phyloP scores from a whole-genome alignment of 2,113 vertebrate species.

The Pyxicephalus adspersus region DNA sequence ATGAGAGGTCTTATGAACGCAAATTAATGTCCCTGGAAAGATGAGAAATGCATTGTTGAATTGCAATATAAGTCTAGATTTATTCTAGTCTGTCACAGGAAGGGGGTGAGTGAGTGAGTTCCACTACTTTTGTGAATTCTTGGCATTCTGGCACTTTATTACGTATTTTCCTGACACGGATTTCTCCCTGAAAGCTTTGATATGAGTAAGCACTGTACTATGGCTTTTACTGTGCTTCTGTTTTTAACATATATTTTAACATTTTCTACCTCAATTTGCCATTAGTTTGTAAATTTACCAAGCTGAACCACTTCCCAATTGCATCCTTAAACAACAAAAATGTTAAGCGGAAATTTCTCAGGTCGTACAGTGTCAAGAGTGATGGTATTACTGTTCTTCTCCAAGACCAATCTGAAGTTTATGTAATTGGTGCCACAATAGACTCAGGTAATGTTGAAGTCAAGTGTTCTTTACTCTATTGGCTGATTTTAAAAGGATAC shows the following conservation, averaged over 20 bases:
- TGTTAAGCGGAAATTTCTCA: conserved; percentile 30
- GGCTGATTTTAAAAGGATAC: neutral
- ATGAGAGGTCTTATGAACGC: conserved; percentile 29
- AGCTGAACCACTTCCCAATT: conserved; percentile 4
- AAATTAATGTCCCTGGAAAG: neutral
- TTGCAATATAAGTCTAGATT: neutral
- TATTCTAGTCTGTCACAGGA: neutral
- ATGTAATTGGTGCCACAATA: neutral
- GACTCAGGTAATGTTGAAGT: conserved; percentile 26
- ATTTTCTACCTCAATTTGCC: conserved; percentile 49
- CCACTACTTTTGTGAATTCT: conserved; percentile 8
- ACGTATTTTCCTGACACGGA: neutral
- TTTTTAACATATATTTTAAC: conserved; percentile 32
- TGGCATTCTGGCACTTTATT: conserved; percentile 30
- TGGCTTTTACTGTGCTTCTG: conserved; percentile 24
- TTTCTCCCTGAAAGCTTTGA: conserved; percentile 15
- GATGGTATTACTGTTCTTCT: neutral
- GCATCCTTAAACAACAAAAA: neutral
- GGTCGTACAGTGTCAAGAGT: conserved; percentile 12
- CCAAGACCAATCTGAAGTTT: conserved; percentile 2
- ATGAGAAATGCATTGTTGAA: neutral
- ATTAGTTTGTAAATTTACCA: conserved; percentile 5
- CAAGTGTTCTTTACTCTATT: neutral
- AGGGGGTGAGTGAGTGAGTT: neutral
- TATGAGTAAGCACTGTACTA: conserved; percentile 22